A percentile compares a stretch with the other conserved stretches of the same genome.
phyloP scores from a whole-genome alignment of 2,888 invertebrate species.

The Leptinotarsa tumamoca region DNA sequence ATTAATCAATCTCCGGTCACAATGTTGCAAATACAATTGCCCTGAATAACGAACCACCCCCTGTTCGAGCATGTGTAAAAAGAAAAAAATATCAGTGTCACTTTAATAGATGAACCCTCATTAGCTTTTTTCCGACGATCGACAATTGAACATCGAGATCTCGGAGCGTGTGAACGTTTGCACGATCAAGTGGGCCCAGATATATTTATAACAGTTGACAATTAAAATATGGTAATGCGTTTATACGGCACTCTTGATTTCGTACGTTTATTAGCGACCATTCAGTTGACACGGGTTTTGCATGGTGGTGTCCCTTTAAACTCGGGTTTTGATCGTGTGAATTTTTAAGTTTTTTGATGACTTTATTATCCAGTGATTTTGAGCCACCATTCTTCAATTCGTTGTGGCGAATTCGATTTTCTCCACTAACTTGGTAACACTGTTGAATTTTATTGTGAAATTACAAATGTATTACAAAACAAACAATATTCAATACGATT shows the following conservation, averaged over 20 bases:
- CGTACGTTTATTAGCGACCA: slow-evolving; percentile 41
- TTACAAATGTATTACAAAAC: too few relatives aligned
- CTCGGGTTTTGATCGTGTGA: slow-evolving; percentile 41
- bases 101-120: slow-evolving; percentile 64
- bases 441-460: too few relatives aligned
- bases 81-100: slow-evolving; percentile 63
- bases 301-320: slow-evolving; percentile 15
- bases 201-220: slow-evolving; percentile 63
- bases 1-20: slow-evolving; percentile 64
- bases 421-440: background rate
- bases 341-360: slow-evolving; percentile 32
- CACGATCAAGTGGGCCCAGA: slow-evolving; percentile 56
- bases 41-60: slow-evolving; percentile 54
- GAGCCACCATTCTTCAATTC: background rate
- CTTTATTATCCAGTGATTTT: slow-evolving; percentile 8
- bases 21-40: slow-evolving; percentile 59
- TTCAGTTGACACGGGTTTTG: slow-evolving; percentile 29
- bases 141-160: slow-evolving; percentile 61
- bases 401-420: background rate
- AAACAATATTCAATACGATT: too few relatives aligned
- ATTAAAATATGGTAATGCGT: slow-evolving; percentile 63
- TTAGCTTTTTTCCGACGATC: slow-evolving; percentile 60
- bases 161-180: slow-evolving; percentile 63
- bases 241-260: slow-evolving; percentile 47
- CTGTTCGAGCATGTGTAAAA: slow-evolving; percentile 58